Evolutionary conservation across 2,797 vertebrate genomes (phyloP).

Genomic region (Phataginus tetradactyla): DNA sequence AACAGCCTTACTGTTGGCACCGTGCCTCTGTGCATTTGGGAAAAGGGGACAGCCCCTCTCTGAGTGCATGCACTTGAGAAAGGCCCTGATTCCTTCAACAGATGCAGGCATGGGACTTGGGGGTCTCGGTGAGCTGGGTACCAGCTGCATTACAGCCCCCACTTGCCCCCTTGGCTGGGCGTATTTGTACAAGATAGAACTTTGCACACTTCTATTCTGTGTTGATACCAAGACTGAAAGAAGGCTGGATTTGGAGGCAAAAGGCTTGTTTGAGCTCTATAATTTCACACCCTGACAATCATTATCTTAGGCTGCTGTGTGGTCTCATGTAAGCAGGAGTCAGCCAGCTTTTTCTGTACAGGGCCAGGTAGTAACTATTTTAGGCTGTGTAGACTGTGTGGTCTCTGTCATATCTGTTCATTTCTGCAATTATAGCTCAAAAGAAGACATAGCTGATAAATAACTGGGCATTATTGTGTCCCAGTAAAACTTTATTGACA

Average conservation of each 20-base stretch:
- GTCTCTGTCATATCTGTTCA: neutral
- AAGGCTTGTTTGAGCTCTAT: neutral
- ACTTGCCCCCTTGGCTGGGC: neutral
- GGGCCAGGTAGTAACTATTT: neutral
- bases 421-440: neutral
- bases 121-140: neutral
- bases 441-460: accelerated
- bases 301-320: neutral
- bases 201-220: too few species aligned
- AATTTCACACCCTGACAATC: neutral
- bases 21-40: neutral
- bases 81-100: neutral
- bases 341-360: neutral
- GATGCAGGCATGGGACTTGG: too few species aligned
- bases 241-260: neutral
- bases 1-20: neutral
- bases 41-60: neutral
- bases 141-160: neutral
- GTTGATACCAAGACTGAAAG: neutral
- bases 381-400: neutral
- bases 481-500: neutral
- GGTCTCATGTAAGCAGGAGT: neutral
- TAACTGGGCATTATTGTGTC: neutral
- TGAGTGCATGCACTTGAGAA: neutral
- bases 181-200: neutral